phyloP scores from a whole-genome alignment of 2,113 vertebrate species.

The Gobiocypris rarus region DNA sequence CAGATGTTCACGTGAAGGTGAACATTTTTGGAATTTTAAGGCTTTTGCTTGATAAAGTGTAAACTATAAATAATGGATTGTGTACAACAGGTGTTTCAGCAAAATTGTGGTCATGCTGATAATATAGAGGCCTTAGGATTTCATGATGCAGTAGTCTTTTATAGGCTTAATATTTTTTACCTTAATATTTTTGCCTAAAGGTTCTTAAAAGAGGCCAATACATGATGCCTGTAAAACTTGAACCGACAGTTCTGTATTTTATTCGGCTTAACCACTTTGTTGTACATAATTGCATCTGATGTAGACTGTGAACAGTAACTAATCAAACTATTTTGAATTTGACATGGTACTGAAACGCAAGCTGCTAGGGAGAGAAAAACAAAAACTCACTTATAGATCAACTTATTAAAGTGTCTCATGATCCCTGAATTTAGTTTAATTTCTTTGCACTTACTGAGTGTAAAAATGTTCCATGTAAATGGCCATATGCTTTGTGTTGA shows the following conservation, averaged over 20 bases:
- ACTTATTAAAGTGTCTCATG: background rate
- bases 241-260: background rate
- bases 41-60: background rate
- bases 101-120: background rate
- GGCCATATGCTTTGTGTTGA: background rate
- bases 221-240: background rate
- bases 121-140: background rate
- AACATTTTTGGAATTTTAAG: too few relatives aligned
- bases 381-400: too few relatives aligned
- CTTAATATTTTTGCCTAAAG: too few relatives aligned
- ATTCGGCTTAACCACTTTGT: background rate
- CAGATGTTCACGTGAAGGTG: too few relatives aligned
- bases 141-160: background rate
- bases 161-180: background rate
- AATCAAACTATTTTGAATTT: background rate
- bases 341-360: too few relatives aligned
- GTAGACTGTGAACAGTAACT: background rate
- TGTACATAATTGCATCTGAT: background rate
- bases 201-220: background rate
- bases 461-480: background rate
- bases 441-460: background rate
- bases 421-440: background rate
- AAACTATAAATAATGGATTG: background rate
- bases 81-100: background rate
- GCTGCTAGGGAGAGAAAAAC: too few relatives aligned